Evolutionary conservation across 1,140 invertebrate genomes (phyloP), one percentile per base, ranked within the genome.

Genomic region (Nasonia giraulti): DNA sequence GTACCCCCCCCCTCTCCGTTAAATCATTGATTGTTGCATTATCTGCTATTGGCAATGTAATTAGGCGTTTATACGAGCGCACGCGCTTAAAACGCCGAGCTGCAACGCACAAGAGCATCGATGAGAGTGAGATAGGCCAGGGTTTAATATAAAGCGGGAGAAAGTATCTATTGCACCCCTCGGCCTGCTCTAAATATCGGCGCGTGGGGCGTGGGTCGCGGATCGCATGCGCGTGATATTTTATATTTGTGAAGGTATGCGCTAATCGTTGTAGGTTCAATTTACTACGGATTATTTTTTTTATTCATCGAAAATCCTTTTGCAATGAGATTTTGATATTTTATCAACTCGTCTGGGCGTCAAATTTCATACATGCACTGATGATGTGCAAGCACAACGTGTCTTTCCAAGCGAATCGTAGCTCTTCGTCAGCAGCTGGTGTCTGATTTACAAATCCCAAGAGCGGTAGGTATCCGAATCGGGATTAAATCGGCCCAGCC

Each of bases 41-140:
- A 93, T 93, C 92, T 93, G 92, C 92, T 93, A 93, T 93, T 93
- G 92, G 92, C 91, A 92, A 92, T 92, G 90, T 91, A 91, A 93
- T 92, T 92, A 92, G 91, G 89, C 91, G 91, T 91, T 92, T 92
- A 91, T 81, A 31, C 44, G 33, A 62, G 55, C 14, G 55, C 55
- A 20, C 23, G 2, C 90, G 89, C 89, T 86, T 91, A 91, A 92
- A 92, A 92, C 91, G 91, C 89, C 89, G 83, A 79, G 27, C 23
- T 31, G 23, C 17, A 44, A 3, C 10, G 23, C 23, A 31, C 23
- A 2, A 31, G 14, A 31, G 14, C 50, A 55, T 55, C 50, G 50
- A 20, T 55, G 55, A 62, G 76, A n/a, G 10, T 50, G 44, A 23
- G n/a, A n/a, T n/a, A 11, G n/a, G 17, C n/a, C 50, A 12, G 37